Base-by-base conservation (phyloP, 2,797 vertebrate genomes). In the Falco columbarius region DNA sequence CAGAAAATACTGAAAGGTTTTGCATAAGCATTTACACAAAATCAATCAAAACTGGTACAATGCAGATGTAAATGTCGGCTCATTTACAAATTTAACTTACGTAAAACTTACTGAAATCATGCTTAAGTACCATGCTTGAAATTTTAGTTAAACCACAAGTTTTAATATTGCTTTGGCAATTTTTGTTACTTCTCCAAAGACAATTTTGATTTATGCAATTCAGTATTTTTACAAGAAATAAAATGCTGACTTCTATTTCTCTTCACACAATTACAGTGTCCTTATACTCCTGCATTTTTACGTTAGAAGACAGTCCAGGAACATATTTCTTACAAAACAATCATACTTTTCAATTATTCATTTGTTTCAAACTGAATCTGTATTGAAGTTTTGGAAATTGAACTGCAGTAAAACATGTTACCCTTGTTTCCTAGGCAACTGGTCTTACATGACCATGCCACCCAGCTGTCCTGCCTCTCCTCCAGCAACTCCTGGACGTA, bases 11-110 rank as follows among this genome's bases (percentile, higher is more conserved):
- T 22, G 8, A 26, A 61, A 32, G 15, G 9, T 68, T 84, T 83
- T 71, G 54, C 66, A 34, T 21, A 24, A 90, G 47, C 47, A 44
- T 15, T 73, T 56, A 40, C 24, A 54, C 32, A 49, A 80, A 82
- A 61, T 12, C 68, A 26, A 61, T 24, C 72, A 54, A 63, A 84
- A 62, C 1, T 0, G 0, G 18, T 46, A 44, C 59, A 70, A 47
- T 3, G 38, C 10, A 51, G n/a, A 65, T 21, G 21, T 30, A 61
- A 83, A 72, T 0, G 0, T 29, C 34, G 42, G 58, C 38, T 46
- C 3, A 0, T 24, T 54, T 12, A 54, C 58, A 84, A 59, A 68
- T 32, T 18, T 40, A 47, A 72, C 12, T n/a, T 5, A 14, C 0
- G 3, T 36, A n/a, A 84, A 68, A 63, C 19, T 24, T 58, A 40